phyloP scores from a whole-genome alignment of 64 coral and sea anemone genomes.

The Dendronephthya gigantea region DNA sequence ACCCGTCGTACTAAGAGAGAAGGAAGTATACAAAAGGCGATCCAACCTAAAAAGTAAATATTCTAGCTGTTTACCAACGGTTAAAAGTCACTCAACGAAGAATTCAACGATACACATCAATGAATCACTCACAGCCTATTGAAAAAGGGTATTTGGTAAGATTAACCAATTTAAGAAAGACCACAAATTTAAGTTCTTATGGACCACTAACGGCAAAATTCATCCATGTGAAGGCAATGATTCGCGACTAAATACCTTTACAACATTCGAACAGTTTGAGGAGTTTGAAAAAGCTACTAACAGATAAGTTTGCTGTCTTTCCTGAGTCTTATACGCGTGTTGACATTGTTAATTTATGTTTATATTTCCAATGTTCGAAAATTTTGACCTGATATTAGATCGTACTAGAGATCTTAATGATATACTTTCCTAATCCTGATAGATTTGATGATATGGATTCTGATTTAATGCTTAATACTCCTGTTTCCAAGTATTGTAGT shows the following conservation, averaged over 20 bases:
- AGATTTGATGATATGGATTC: constrained; percentile 23
- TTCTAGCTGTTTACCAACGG: background rate
- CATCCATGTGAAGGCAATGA: constrained; percentile 5
- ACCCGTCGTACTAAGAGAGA: constrained; percentile 9
- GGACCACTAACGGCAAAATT: constrained; percentile 35
- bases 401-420: constrained; percentile 6
- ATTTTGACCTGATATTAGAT: background rate
- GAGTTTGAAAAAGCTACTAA: constrained; percentile 25
- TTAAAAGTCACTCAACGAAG: background rate
- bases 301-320: too few species aligned
- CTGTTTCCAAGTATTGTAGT: background rate
- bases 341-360: background rate
- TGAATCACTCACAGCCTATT: constrained; percentile 37
- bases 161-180: constrained; percentile 20
- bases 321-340: too few species aligned
- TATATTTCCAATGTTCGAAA: background rate
- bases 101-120: constrained; percentile 17
- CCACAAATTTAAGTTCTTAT: constrained; percentile 33
- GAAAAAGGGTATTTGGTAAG: constrained; percentile 27
- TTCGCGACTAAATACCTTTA: background rate
- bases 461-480: constrained; percentile 1
- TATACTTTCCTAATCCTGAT: constrained; percentile 18
- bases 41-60: constrained; percentile 12
- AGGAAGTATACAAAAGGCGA: constrained; percentile 27
- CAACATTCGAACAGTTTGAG: constrained; percentile 31